phyloP scores from a whole-genome alignment of 2,888 invertebrate species.

The Marronus borbonicus region DNA sequence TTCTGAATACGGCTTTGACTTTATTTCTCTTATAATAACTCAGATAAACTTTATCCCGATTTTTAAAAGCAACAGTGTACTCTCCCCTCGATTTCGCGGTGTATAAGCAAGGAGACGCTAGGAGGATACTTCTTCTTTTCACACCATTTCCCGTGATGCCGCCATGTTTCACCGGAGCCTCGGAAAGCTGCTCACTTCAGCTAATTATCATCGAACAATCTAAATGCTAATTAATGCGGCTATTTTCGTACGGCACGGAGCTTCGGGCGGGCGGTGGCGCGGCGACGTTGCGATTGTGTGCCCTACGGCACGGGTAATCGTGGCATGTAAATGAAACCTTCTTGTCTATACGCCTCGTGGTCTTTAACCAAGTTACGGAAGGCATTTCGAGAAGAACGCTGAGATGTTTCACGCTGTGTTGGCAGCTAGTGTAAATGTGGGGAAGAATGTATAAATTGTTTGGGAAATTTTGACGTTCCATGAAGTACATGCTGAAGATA shows the following conservation, averaged over 20 bases:
- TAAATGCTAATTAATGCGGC: constrained; percentile 74
- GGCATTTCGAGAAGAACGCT: too few species aligned
- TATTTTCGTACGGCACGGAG: constrained; percentile 68
- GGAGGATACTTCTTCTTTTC: constrained; percentile 67
- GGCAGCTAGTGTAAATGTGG: too few species aligned
- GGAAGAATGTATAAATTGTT: too few species aligned
- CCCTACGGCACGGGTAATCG: background rate
- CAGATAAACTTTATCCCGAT: too few species aligned
- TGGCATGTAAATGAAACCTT: background rate
- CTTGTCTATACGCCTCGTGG: background rate
- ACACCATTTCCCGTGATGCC: constrained; percentile 67
- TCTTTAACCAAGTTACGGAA: too few species aligned
- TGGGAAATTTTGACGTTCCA: too few species aligned
- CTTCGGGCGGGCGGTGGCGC: constrained; percentile 44
- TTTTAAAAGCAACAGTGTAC: background rate
- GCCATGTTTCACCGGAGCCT: constrained; percentile 65
- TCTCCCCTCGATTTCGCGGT: background rate
- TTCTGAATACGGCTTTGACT: too few species aligned
- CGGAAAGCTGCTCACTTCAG: constrained; percentile 67
- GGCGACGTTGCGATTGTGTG: constrained; percentile 62
- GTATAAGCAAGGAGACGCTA: constrained; percentile 5
- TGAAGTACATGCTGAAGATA: too few species aligned
- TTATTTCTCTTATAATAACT: too few species aligned
- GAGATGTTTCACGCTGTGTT: too few species aligned
- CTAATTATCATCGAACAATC: constrained; percentile 74